These are phyloP conservation scores for Caenorhabditis becei DNA, from an alignment of 2,888 invertebrate species.

Conservation along the genomic window DNA sequence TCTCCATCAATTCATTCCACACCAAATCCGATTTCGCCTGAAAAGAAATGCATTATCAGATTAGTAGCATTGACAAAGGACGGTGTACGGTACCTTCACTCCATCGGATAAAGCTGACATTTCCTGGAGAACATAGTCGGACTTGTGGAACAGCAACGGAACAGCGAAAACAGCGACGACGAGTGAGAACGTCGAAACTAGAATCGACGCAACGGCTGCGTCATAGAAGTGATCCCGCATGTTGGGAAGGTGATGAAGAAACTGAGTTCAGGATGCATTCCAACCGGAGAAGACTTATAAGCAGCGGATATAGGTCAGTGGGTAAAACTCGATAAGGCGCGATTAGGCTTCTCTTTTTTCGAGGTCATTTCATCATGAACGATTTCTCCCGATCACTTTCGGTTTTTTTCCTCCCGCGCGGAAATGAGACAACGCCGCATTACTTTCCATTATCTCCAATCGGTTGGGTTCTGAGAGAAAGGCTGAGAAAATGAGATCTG, in stretches of 20 bases:
- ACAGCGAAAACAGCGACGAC: conserved; percentile 41
- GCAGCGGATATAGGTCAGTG: conserved; percentile 61
- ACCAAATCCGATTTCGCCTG: conserved; percentile 58
- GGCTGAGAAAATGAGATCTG: background rate
- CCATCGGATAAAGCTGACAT: conserved; percentile 54
- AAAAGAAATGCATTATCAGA: conserved; percentile 1
- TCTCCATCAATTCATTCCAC: conserved; percentile 62
- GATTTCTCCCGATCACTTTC: conserved; percentile 60
- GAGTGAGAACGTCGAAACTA: conserved; percentile 46
- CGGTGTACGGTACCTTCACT: conserved; percentile 48
- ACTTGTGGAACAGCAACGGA: conserved; percentile 58
- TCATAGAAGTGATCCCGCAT: conserved; percentile 58
- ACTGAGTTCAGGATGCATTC: conserved; percentile 33
- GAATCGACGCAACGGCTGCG: conserved; percentile 54
- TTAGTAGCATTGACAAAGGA: conserved; percentile 25
- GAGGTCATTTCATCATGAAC: conserved; percentile 59
- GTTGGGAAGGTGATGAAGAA: conserved; percentile 23
- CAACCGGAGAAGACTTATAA: conserved; percentile 48
- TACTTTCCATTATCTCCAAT: conserved; percentile 30
- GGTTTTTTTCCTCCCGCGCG: conserved; percentile 46
- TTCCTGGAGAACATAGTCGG: conserved; percentile 53
- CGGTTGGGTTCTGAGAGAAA: background rate
- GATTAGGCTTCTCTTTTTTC: conserved; percentile 58
- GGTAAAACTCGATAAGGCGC: conserved; percentile 63
- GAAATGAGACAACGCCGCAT: conserved; percentile 48